phyloP scores from a whole-genome alignment of 2,888 invertebrate species.

The Agrotis segetum region DNA sequence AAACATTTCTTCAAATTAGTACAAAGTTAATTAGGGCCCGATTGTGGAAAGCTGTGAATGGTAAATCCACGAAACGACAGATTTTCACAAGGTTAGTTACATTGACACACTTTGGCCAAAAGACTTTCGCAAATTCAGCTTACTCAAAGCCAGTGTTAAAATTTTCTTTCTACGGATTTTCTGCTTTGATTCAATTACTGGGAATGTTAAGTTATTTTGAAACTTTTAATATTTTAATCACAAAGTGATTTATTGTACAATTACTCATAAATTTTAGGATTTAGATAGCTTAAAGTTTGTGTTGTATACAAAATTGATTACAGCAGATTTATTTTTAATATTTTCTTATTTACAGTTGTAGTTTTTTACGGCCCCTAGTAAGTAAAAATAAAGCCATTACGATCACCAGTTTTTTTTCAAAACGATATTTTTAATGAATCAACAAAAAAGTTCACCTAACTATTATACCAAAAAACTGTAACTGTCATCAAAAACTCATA shows the following conservation, averaged over 20 bases:
- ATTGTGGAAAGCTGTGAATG: slow-evolving; percentile 24
- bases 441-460: slow-evolving; percentile 1
- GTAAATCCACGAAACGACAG: slow-evolving; percentile 1
- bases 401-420: not conserved
- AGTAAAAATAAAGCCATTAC: not conserved
- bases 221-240: not conserved
- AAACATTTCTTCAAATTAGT: slow-evolving; percentile 38
- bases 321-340: no score
- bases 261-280: no score
- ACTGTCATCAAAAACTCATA: slow-evolving; percentile 44
- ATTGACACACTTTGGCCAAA: slow-evolving; percentile 15
- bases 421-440: not conserved
- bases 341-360: no score
- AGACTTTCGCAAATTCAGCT: slow-evolving; percentile 10
- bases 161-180: slow-evolving; percentile 14
- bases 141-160: slow-evolving; percentile 1
- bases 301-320: no score
- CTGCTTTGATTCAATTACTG: slow-evolving; percentile 13
- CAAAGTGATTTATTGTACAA: not conserved
- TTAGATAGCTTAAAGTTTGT: no score
- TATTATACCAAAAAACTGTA: slow-evolving; percentile 18
- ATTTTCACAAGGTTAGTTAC: slow-evolving; percentile 23
- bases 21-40: slow-evolving; percentile 50
- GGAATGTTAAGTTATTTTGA: not conserved
- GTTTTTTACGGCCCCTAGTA: no score